Base-by-base conservation (phyloP, 2,888 invertebrate genomes). In the Flexamia atlantica region DNA sequence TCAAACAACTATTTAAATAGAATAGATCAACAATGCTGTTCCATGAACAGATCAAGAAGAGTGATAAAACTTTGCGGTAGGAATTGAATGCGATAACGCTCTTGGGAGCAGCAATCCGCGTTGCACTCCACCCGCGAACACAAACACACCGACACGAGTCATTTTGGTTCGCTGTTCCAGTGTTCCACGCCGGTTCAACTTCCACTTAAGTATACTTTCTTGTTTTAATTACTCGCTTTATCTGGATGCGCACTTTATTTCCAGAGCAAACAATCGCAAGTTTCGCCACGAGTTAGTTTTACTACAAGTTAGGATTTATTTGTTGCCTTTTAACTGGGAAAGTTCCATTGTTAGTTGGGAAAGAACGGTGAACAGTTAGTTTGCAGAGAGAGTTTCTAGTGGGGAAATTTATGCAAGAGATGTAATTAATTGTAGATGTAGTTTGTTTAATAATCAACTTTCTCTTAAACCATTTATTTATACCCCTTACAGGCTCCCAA, bases 91-190 rank as follows among this genome's bases (percentile, higher is more conserved):
- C 1, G 30, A 64, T 30, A 28, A 14, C 64, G 7, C 25, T 28
- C 64, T 1, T 23, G 57, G 57, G 57, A 64, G 30, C 10, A 64
- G 5, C 20, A 36, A 7, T 20, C 72, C 23, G n/a, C 10, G 72
- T 40, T 17, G 40, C 14, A 40, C n/a, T 40, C 20, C 5, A 1
- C 1, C 50, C 28, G 76, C 7, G 23, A 76, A 46, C 12, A 46
- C 76, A 76, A 42, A 74, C 46, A 74, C 42, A 40, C 50, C 5
- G 28, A 76, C 76, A 36, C 68, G 3, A 72, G 72, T 72, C 23
- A 28, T 46, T 23, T 50, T 10, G 25, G 76, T 76, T 46, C 28
- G 17, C 76, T 25, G 14, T 25, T 76, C 20, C 50, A 36, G 10
- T 20, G 70, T 23, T 70, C 68, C n/a, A 25, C 32, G 9, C 50